Evolutionary conservation across 37 sponge, comb jelly and placozoan genomes (phyloP), one percentile per base, ranked within the genome.

Genomic region (Chondrilla cf. caribensis): DNA sequence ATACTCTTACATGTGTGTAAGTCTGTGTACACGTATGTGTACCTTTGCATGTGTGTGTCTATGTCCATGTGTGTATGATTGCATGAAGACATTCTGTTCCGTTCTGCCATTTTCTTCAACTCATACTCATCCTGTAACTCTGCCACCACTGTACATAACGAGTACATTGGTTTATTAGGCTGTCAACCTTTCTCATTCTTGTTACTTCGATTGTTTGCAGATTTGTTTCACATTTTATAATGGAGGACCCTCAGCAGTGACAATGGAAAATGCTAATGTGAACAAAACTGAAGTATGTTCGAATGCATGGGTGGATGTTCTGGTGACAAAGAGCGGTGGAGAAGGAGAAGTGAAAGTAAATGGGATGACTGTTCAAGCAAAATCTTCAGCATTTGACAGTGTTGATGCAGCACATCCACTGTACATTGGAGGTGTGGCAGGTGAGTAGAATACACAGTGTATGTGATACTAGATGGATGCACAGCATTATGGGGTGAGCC

Each of bases 351-450:
- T 90, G 26, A 38, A 31, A 0, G 68, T 90, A 33, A 80, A 90
- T 71, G 78, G 81, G 29, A 38, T 18, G 36, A 29, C 17, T 2
- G 29, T 58, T 18, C 70, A 29, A 17, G 54, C 19, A 21, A 2
- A n/a, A 0, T 31, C 66, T n/a, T 73, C 79, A 28, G 72, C 24
- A 9, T 79, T 58, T 51, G 26, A 35, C 22, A 81, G 84, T 26
- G 67, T 83, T 15, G 38, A 86, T 42, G 66, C 81, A 24, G 71
- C 47, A 19, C 60, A 79, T 32, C 84, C 91, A n/a, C 58, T 90
- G 3, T 90, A 81, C 51, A 51, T 86, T 44, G 91, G 91, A 41
- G 91, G 91, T 83, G 81, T 90, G n/a, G 80, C 87, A 6, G 60
- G 91, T 90, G 47, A 72, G 90, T 71, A 55, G 3, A 80, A 17